Evolutionary conservation across 2,888 invertebrate genomes (phyloP).

Genomic region (Limnephilus rhombicus): DNA sequence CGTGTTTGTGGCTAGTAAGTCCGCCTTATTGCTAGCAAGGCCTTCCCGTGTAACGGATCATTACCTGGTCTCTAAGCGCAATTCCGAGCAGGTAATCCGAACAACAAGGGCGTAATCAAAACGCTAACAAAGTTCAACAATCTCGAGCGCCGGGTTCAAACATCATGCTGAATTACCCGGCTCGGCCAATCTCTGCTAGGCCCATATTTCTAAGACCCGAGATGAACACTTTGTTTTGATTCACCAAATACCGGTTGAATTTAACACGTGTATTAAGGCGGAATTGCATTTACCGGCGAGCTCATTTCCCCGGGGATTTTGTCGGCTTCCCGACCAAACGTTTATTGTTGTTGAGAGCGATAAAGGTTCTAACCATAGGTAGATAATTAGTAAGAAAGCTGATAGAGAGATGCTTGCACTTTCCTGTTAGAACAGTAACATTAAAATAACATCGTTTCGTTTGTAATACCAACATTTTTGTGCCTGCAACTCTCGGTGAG

Average conservation of each 20-base stretch:
- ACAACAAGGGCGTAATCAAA: slow-evolving; percentile 61
- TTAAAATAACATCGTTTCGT: no score
- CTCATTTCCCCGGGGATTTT: not conserved
- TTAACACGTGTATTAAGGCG: slow-evolving; percentile 5
- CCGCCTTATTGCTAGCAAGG: slow-evolving; percentile 49
- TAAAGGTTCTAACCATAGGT: not conserved
- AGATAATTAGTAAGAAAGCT: not conserved
- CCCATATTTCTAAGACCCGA: not conserved
- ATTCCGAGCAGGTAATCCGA: slow-evolving; percentile 45
- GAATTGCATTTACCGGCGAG: slow-evolving; percentile 10
- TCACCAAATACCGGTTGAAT: slow-evolving; percentile 19
- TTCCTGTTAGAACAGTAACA: not conserved
- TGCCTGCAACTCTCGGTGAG: no score
- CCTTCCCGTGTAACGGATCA: slow-evolving; percentile 65
- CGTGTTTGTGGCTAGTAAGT: not conserved
- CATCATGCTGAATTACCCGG: slow-evolving; percentile 23
- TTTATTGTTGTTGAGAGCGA: not conserved
- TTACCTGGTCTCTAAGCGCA: slow-evolving; percentile 41
- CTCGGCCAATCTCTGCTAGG: not conserved
- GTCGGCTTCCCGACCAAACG: not conserved
- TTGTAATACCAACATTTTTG: no score
- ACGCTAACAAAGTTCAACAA: slow-evolving; percentile 43
- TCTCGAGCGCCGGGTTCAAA: slow-evolving; percentile 33
- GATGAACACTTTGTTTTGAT: slow-evolving; percentile 21
- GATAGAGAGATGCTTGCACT: not conserved